Evolutionary conservation across 1,140 invertebrate species (phyloP).

Genomic region (Ceratosolen solmsi): DNA sequence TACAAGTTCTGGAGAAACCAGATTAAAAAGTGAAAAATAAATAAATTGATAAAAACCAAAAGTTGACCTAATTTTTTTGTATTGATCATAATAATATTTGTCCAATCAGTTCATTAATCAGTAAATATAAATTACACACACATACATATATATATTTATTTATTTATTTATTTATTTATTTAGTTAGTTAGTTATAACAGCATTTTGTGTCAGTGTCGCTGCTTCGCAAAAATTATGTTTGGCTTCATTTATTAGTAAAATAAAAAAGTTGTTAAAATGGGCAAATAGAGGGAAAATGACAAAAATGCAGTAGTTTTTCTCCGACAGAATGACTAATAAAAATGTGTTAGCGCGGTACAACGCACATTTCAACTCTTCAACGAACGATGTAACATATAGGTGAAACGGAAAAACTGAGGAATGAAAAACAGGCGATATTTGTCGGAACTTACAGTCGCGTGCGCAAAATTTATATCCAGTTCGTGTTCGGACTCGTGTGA

Average conservation of each 20-base stretch:
- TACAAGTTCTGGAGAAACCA: too few species aligned
- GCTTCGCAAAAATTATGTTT: conserved; percentile 1
- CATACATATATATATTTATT: too few species aligned
- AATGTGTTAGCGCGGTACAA: conserved; percentile 38
- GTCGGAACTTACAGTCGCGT: conserved; percentile 42
- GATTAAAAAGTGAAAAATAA: too few species aligned
- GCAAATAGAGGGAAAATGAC: not conserved
- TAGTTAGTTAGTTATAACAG: too few species aligned
- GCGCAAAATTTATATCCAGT: conserved; percentile 48
- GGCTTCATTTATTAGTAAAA: conserved; percentile 33
- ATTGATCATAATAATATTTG: too few species aligned
- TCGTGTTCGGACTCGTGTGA: conserved; percentile 50
- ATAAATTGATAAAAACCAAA: too few species aligned
- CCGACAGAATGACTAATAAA: conserved; percentile 39
- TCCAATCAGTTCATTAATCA: too few species aligned
- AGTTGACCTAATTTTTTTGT: too few species aligned
- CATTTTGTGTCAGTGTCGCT: too few species aligned
- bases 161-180: too few species aligned
- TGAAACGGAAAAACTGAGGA: conserved; percentile 31
- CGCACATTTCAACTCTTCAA: conserved; percentile 39
- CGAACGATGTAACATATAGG: conserved; percentile 31
- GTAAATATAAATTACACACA: too few species aligned
- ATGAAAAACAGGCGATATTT: conserved; percentile 51
- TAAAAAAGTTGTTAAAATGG: conserved; percentile 1
- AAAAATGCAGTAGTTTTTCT: conserved; percentile 34